Percentiles rank a stretch among this genome's conserved stretches.
Evolutionary conservation across 2,113 vertebrate species (phyloP).

Genomic region (Oncorhynchus mykiss): DNA sequence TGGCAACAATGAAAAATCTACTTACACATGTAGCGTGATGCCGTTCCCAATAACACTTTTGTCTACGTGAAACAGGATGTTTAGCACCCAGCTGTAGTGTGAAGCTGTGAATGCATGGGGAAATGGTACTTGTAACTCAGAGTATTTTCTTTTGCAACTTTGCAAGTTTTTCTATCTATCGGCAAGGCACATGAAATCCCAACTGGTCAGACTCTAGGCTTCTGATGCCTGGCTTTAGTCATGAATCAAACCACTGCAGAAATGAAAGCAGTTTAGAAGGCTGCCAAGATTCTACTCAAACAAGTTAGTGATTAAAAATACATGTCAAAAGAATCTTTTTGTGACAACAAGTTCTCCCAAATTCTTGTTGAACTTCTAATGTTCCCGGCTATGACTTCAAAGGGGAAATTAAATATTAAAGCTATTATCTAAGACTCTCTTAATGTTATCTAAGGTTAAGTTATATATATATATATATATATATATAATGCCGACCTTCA

Average conservation of each 20-base stretch:
- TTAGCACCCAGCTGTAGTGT: constrained; percentile 62
- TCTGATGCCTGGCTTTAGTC: constrained; percentile 58
- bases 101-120: constrained; percentile 13
- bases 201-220: constrained; percentile 59
- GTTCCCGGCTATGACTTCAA: constrained; percentile 61
- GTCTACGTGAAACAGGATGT: constrained; percentile 33
- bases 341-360: constrained; percentile 60
- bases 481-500: constrained; percentile 17
- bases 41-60: background rate
- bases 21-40: background rate
- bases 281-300: constrained; percentile 47
- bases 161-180: constrained; percentile 66
- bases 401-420: constrained; percentile 67
- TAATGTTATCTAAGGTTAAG: constrained; percentile 59
- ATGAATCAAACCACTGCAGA: constrained; percentile 62
- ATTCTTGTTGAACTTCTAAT: constrained; percentile 68
- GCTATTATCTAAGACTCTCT: constrained; percentile 66
- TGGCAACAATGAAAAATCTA: constrained; percentile 40
- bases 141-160: constrained; percentile 58
- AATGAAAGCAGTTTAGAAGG: constrained; percentile 60
- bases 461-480: constrained; percentile 42
- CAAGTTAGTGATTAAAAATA: constrained; percentile 67
- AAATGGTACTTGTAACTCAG: constrained; percentile 49
- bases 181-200: constrained; percentile 66
- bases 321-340: constrained; percentile 60